Evolutionary conservation across 1,140 invertebrate genomes (phyloP), one percentile per base, ranked within the genome.

Genomic region (Drosophila nannoptera): DNA sequence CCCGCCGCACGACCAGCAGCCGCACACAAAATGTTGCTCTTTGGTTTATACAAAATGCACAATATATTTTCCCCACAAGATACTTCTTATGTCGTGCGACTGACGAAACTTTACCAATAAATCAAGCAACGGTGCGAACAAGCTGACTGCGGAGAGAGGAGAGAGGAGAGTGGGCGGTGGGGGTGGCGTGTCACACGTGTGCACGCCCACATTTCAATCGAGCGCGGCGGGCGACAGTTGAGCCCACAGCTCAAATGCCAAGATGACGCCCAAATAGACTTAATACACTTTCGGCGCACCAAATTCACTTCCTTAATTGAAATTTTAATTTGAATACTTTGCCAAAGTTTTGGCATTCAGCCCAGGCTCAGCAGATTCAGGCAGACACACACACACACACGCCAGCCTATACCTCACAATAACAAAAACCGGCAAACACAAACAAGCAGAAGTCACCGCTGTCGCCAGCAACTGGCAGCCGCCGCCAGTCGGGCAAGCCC

Each of bases 301-400:
- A 86, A 86, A 86, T 86, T 86, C 82, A 87, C 82, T 86, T 87
- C 82, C 82, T 78, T 86, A 86, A 86, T 86, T 86, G 82, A 86
- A 86, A 86, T 87, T 86, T 86, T 86, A 87, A 86, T 86, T 87
- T 86, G 82, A 86, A 86, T 86, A 86, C 82, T 86, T 86, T 86
- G 82, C 72, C 82, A 75, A 86, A 86, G 84, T 86, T 84, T 86
- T 86, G 77, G 81, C 80, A 78, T 73, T 75, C 76, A 83, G 73
- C 80, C 80, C 83, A 33, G 36, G 61, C 64, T 55, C 59, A 72
- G n/a, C 5, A 43, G 12, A 38, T 38, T 6, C 14, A 40, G 36
- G 16, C 33, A 56, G 5, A 32, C 6, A 55, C n/a, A 43, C 7
- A 56, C 36, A 55, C 22, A 55, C 31, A 56, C 12, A 31, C 11